Conservation (phyloP, 2,113 vertebrate genomes). For the Cavia aperea region DNA sequence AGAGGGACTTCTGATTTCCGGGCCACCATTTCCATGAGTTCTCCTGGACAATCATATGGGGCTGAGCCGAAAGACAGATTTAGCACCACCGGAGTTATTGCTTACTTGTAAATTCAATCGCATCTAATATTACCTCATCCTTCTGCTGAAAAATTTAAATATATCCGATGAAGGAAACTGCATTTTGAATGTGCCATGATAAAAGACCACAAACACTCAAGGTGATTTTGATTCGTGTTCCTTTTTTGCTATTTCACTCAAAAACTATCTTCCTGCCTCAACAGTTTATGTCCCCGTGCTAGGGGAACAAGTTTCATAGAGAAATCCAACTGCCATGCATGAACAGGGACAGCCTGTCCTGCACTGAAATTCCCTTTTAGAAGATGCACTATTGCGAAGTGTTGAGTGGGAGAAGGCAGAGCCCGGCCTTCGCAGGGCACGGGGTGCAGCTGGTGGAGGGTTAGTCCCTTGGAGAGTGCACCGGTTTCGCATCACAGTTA, state of each 20-base stretch:
- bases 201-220: not conserved
- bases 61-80: not conserved
- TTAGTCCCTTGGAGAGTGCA: not conserved
- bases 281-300: constrained; percentile 23
- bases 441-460: accelerated
- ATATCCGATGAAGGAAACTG: constrained; percentile 20
- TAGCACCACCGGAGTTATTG: not conserved
- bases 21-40: not conserved
- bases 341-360: not conserved
- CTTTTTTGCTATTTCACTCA: constrained; percentile 9
- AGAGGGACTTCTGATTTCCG: not conserved
- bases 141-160: not conserved
- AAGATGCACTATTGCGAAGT: not conserved
- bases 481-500: not conserved
- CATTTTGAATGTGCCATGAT: not conserved
- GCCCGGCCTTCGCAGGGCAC: not conserved
- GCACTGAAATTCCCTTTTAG: constrained; percentile 1
- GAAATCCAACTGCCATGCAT: not conserved
- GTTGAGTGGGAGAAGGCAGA: not conserved
- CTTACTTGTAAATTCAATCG: not conserved
- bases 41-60: not conserved
- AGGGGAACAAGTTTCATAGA: constrained; percentile 38
- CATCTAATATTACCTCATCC: not conserved
- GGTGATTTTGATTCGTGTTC: not conserved
- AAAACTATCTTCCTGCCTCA: not conserved